Base-by-base conservation (phyloP, 2,888 invertebrate species). In the Orchestes rusci region DNA sequence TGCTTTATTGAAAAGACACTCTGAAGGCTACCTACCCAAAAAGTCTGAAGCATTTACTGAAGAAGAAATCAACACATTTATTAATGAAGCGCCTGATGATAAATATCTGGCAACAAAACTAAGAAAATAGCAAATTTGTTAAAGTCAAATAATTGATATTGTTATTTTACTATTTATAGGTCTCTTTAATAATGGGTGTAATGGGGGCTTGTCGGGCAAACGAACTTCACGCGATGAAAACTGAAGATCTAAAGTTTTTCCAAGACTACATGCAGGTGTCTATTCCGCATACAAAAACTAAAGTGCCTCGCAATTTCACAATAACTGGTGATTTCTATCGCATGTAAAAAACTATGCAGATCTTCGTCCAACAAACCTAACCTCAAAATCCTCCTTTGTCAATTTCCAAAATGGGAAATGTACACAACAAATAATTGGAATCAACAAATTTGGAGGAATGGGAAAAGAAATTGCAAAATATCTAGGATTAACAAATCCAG, bases 11-110 rank as follows among this genome's bases (percentile, higher is more conserved):
- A 60, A 58, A 51, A 16, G 17, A 7, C 49, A 53, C 32, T 47
- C 50, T 10, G 15, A 50, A n/a, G 62, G 60, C 20, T 61, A 56
- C 48, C 15, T 27, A 32, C 41, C 56, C 29, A 61, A 61, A 59
- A 60, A 53, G n/a, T 53, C 62, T 3, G 55, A 56, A 46, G 50
- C 44, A 13, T 59, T 62, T 12, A 53, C 59, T 10, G 43, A 53
- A 16, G 50, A 55, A 20, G 49, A 63, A 39, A 43, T 61, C n/a
- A 45, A 50, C 27, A 48, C 19, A 32, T 53, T 54, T 30, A 39
- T 51, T 13, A 31, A 34, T 13, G 49, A 53, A 30, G 52, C 54
- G 7, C 51, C 52, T 12, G 50, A 52, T 31, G 10, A 44, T 15
- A 31, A 13, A 16, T 52, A 46, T 44, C 33, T 53, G 18, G 37